Base-by-base conservation (phyloP, 2,113 vertebrate species). In the Ceuthmochares aereus region DNA sequence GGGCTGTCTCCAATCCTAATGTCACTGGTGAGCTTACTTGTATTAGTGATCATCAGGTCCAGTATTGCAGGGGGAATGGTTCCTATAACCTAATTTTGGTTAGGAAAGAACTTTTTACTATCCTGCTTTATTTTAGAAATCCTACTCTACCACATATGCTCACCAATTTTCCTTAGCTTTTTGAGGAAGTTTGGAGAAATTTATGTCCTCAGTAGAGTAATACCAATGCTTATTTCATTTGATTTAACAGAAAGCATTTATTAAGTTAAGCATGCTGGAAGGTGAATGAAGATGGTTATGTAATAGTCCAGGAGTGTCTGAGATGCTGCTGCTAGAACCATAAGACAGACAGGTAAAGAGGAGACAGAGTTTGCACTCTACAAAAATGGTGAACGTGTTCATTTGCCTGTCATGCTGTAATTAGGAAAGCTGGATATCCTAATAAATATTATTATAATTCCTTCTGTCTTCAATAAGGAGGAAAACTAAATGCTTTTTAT, bases 311-410 rank as follows among this genome's bases (percentile, higher is more conserved):
- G 8, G 13, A 49, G 37, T 15, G 9, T 25, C 20, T 51, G 62
- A 62, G 19, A 8, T 37, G 16, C 13, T 51, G 40, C 10, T 49
- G 11, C 42, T 32, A 29, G 82, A 82, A 59, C 2, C 6, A 14
- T 11, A 1, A 13, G 7, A 40, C 34, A 42, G 13, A 16, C 0
- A 22, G 5, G 6, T 60, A 9, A 60, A 74, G 23, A 63, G 12
- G 7, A 60, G 6, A 12, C 9, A 5, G 9, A 69, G 9, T 43
- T 40, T 58, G 3, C 0, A 3, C 4, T 66, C 7, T 3, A 6
- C 12, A 14, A 13, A 54, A 49, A 36, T 3, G 1, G 9, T 34
- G 4, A 51, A 3, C 66, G 14, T 4, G 2, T 32, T 84, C 0
- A 58, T 73, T 7, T 92, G 16, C 2, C 1, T 83, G 3, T 54